A percentile compares a stretch with the other conserved stretches of the same genome.
Evolutionary conservation across 2,888 invertebrate species (phyloP).

Genomic region (Thalpophila matura): DNA sequence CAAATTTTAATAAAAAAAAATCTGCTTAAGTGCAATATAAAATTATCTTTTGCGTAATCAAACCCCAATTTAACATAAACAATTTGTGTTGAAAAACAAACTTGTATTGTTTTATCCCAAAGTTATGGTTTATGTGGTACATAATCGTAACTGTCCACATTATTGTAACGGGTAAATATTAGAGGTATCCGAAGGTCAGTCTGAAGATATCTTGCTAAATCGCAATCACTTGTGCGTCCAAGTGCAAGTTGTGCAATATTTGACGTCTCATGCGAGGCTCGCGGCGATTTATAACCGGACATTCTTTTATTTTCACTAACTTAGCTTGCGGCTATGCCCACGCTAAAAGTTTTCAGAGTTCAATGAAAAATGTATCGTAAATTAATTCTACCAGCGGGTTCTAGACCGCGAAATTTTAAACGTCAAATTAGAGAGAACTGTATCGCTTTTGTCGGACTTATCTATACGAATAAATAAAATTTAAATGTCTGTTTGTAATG

Average conservation of each 20-base stretch:
- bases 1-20: too few species aligned
- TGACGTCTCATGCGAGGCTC: conserved; percentile 44
- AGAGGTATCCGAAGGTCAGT: conserved; percentile 66
- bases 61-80: not conserved
- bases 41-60: too few species aligned
- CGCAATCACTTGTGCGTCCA: conserved; percentile 74
- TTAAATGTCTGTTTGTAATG: too few species aligned
- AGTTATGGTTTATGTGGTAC: conserved; percentile 18
- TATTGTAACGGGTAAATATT: conserved; percentile 65
- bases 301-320: conserved; percentile 16
- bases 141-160: conserved; percentile 46
- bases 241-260: conserved; percentile 65
- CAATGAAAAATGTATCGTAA: not conserved
- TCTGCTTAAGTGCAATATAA: too few species aligned
- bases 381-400: not conserved
- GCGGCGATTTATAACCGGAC: conserved; percentile 29
- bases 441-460: too few species aligned
- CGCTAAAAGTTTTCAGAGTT: not conserved
- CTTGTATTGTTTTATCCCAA: conserved; percentile 10
- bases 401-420: too few species aligned
- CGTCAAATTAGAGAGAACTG: too few species aligned
- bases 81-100: conserved; percentile 9
- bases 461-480: too few species aligned
- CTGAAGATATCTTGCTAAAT: conserved; percentile 77
- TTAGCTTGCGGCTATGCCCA: not conserved